A percentile compares a stretch with the other conserved stretches of the same genome.
These are phyloP conservation scores for Rhinichthys osculus DNA, from an alignment of 2,797 vertebrate genomes.

Conservation along the genomic window DNA sequence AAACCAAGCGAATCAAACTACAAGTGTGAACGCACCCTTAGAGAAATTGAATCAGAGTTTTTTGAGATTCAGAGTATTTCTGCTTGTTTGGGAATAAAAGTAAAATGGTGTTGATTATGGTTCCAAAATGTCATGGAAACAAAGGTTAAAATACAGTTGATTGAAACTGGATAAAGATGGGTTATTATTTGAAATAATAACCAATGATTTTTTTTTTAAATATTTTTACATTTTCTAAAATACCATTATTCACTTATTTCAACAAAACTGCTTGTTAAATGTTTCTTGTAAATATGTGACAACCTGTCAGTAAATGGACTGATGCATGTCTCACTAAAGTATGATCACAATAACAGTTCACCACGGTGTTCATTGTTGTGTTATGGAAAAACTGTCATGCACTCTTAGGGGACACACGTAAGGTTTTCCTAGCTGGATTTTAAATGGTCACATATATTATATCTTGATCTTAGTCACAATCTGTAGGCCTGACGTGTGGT, in stretches of 20 bases:
- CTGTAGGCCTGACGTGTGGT: not conserved
- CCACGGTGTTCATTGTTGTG: not conserved
- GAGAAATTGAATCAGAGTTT: too few species aligned
- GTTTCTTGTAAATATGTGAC: not conserved
- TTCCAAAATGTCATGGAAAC: not conserved
- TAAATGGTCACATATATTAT: not conserved
- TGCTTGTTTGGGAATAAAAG: not conserved
- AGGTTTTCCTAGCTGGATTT: not conserved
- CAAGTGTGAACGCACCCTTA: too few species aligned
- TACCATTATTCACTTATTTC: not conserved
- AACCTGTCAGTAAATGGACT: conserved; percentile 47
- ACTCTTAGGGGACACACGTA: not conserved
- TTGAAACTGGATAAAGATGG: not conserved
- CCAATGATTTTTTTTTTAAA: not conserved
- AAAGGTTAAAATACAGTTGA: not conserved
- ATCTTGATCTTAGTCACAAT: not conserved
- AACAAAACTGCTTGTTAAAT: not conserved
- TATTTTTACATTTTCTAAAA: not conserved
- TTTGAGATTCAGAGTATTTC: not conserved
- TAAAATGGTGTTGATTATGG: not conserved
- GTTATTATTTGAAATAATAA: not conserved
- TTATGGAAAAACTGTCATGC: too few species aligned
- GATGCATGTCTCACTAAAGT: not conserved
- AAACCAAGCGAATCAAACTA: too few species aligned
- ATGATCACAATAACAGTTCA: not conserved